Evolutionary conservation across 2,888 invertebrate genomes (phyloP), one percentile per base, ranked within the genome.

Genomic region (Charanyca ferruginea): DNA sequence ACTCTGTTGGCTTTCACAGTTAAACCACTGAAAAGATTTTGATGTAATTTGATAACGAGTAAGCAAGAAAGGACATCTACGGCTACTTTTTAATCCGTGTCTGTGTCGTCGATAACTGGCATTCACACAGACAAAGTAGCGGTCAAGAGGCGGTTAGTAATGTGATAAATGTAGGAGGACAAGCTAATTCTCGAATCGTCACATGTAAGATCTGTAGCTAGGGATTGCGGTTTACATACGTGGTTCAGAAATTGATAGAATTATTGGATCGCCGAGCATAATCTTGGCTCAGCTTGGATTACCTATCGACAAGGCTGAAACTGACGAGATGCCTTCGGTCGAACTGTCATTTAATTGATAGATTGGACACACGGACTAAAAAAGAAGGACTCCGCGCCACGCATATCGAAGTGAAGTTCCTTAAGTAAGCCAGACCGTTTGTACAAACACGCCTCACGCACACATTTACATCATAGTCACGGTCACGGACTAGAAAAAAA

Each of bases 221-320:
- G n/a, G n/a, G 32, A 69, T 48, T 25, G n/a, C 13, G 20, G 47
- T 41, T 48, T 11, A 35, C n/a, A 35, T 32, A 20, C 32, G 60
- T 60, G 49, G 35, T 35, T 66, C 25, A 49, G 25, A 20, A 49
- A 60, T 70, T 59, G 32, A 70, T 60, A n/a, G 16, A 60, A 42
- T 70, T 42, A 66, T 60, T 11, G 25, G 48, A 23, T 60, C 25
- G n/a, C 7, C 13, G 25, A 22, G 35, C 44, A 16, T 28, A 45
- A 28, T 38, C 13, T 63, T 13, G 35, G 16, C n/a, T 28, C 18
- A 13, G 49, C 48, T 49, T 25, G 6, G 25, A 23, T 48, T n/a
- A n/a, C n/a, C n/a, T n/a, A 25, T 44, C 23, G 23, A 4, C 52
- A 11, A 20, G 20, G 13, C 6, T 49, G 7, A 28, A n/a, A n/a